Conservation (phyloP, 1,140 invertebrate species). For the Drosophila ironensis region DNA sequence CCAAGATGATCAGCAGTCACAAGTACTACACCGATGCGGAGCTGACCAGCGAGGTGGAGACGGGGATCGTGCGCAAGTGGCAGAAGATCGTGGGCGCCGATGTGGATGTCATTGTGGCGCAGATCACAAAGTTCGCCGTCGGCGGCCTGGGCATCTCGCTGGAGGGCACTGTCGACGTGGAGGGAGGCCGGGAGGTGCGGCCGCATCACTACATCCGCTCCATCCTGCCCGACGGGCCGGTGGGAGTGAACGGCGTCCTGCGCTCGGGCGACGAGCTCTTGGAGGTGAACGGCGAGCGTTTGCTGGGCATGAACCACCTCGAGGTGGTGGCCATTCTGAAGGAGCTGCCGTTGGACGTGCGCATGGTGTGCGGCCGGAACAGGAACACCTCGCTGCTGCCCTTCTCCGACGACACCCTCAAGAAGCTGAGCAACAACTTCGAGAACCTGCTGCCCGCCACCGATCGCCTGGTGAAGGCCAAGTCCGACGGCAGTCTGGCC, state of each 20-base stretch:
- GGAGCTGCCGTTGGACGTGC: conserved; percentile 95
- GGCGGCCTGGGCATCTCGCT: conserved; percentile 97
- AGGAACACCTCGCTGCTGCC: conserved; percentile 64
- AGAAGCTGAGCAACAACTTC: conserved; percentile 87
- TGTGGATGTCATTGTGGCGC: conserved; percentile 94
- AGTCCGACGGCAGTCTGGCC: conserved; percentile 96
- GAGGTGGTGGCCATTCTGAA: conserved; percentile 98
- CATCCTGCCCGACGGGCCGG: conserved; percentile 96
- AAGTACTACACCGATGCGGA: conserved; percentile 82
- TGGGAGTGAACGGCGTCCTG: conserved; percentile 92
- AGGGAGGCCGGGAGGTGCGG: conserved; percentile 94
- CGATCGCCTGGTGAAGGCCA: conserved; percentile 97
- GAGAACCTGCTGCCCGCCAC: conserved; percentile 89
- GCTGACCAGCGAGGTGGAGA: conserved; percentile 87
- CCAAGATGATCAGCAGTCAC: conserved; percentile 71
- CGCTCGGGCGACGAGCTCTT: conserved; percentile 94
- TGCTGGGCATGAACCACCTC: conserved; percentile 98
- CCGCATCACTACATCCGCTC: conserved; percentile 97
- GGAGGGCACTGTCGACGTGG: conserved; percentile 97
- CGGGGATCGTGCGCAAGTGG: conserved; percentile 92
- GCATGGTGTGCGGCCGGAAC: conserved; percentile 94
- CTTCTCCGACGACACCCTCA: conserved; percentile 75
- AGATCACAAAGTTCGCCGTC: conserved; percentile 92
- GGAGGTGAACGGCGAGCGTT: conserved; percentile 96
- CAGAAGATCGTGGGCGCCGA: conserved; percentile 88